Evolutionary conservation across 2,888 invertebrate species (phyloP), one percentile per base, ranked within the genome.

Genomic region (Drosophila sordidula): DNA sequence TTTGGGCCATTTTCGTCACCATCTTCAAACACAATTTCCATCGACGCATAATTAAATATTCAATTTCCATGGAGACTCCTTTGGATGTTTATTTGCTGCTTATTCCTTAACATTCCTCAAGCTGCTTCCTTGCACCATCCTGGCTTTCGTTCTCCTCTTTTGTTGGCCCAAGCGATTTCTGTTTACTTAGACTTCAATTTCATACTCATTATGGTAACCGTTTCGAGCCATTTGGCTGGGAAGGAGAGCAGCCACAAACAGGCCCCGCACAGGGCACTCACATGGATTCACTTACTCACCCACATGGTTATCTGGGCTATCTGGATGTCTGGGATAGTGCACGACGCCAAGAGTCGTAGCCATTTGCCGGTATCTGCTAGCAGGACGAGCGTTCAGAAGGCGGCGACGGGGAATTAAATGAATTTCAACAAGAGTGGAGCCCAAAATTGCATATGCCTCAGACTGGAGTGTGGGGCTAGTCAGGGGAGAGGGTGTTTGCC

Each of bases 161-260:
- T 22, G 22, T 22, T 22, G 22, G 3, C 22, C 22, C 22, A 3
- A 22, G 3, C 22, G 22, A 22, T 22, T 1, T 22, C 52, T 77
- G 72, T 87, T 87, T 88, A 79, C 67, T 88, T 84, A 75, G 87
- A 87, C 79, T 87, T 84, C 80, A 84, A 89, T 90, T 87, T 81
- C 80, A 72, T 75, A 69, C 82, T 72, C 78, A 89, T 89, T 87
- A 75, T 57, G 70, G 42, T 45, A 70, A 63, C 62, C 71, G 65
- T 62, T 66, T 72, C 50, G 39, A 63, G 57, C 57, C 59, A 54
- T 50, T 49, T 50, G 57, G 2, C 16, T 29, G 38, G 55, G 57
- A 1, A 32, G 2, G 25, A 1, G 32, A 63, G 44, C 41, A 47
- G 36, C 42, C 50, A 38, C 61, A 52, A 47, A 32, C 46, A 55